Percentiles rank a stretch among this genome's conserved stretches.
These are phyloP conservation scores for Holacanthus passer DNA, from an alignment of 2,113 vertebrate species.

Conservation along the genomic window DNA sequence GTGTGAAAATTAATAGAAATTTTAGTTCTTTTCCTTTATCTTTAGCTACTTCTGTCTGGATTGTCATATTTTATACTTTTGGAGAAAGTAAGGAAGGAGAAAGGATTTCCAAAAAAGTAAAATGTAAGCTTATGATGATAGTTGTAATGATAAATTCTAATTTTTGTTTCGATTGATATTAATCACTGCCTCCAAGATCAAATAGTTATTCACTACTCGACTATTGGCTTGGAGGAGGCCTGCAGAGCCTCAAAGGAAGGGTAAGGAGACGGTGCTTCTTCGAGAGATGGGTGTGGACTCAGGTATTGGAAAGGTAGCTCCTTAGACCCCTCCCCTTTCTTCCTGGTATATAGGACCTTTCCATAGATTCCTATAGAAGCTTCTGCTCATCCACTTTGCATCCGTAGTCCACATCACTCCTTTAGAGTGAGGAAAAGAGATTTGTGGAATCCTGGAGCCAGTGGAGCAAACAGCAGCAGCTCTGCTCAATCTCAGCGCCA, in stretches of 20 bases:
- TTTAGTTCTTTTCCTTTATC: not conserved
- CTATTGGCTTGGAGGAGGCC: conserved; percentile 13
- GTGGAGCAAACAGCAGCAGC: conserved; percentile 96
- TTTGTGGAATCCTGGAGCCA: conserved; percentile 96
- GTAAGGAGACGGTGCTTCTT: conserved; percentile 84
- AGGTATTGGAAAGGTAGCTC: conserved; percentile 96
- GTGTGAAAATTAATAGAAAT: not conserved
- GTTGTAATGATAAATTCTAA: no score
- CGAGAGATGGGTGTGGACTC: conserved; percentile 88
- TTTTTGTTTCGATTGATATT: not conserved
- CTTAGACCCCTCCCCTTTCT: conserved; percentile 89
- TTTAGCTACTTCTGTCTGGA: not conserved
- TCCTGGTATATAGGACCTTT: conserved; percentile 93
- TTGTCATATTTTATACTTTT: not conserved
- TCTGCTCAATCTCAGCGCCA: conserved; percentile 98
- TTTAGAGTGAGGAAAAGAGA: conserved; percentile 88
- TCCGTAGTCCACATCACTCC: conserved; percentile 80
- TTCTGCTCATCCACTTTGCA: conserved; percentile 86
- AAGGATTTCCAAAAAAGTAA: not conserved
- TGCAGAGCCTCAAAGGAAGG: conserved; percentile 89
- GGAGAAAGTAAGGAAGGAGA: not conserved
- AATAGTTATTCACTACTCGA: not conserved
- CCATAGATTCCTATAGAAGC: conserved; percentile 91
- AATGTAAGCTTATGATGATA: not conserved
- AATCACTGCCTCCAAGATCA: not conserved